A percentile compares a stretch with the other conserved stretches of the same genome.
Conservation (phyloP, 37 sponge, comb jelly and placozoan species). For the Haliclona indistincta region DNA sequence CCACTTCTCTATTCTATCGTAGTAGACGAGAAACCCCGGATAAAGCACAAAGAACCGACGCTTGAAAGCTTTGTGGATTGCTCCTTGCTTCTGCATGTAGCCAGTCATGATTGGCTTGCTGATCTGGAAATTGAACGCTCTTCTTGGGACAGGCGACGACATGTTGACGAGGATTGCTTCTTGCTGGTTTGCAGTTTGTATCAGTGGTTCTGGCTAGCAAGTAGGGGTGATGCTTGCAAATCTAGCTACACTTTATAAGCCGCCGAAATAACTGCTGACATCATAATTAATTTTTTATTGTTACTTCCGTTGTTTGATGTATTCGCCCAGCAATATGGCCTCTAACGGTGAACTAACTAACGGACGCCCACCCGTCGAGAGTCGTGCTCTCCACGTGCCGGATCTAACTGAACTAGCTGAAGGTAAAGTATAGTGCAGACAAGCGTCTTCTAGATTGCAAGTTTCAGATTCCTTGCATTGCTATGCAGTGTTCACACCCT, state of each 20-base stretch:
- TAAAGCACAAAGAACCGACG: constrained; percentile 78
- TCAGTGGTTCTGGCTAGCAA: no score
- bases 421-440: constrained; percentile 11
- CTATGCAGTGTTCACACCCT: background rate
- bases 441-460: background rate
- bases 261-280: no score
- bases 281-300: no score
- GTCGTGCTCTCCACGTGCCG: constrained; percentile 13
- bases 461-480: background rate
- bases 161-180: no score
- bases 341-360: no score
- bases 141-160: background rate
- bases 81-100: constrained; percentile 65
- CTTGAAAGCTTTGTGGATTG: constrained; percentile 57
- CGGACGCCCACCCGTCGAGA: constrained; percentile 23
- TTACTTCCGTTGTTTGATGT: no score
- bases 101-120: constrained; percentile 62
- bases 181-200: no score
- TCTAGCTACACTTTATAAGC: no score
- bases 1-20: constrained; percentile 49
- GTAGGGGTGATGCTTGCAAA: no score
- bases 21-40: constrained; percentile 78
- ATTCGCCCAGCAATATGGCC: no score
- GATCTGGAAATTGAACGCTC: constrained; percentile 48
- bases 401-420: constrained; percentile 32